Evolutionary conservation across 2,888 invertebrate species (phyloP).

Genomic region (Lottia gigantea): DNA sequence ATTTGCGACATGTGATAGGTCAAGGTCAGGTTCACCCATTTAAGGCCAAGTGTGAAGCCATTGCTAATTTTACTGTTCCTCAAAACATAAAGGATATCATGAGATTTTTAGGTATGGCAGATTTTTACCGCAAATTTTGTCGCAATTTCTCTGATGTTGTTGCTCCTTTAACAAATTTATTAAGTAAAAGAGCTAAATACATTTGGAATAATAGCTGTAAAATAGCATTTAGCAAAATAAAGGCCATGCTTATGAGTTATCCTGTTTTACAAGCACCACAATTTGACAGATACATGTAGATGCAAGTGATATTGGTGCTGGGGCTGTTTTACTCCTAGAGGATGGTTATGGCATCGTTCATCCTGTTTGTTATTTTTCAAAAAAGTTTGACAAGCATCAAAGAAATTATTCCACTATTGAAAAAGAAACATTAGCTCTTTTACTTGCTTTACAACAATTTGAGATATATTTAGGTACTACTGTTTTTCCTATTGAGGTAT

Average conservation of each 20-base stretch:
- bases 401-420: constrained; percentile 37
- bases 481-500: constrained; percentile 25
- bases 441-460: constrained; percentile 35
- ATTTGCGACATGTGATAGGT: constrained; percentile 34
- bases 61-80: constrained; percentile 27
- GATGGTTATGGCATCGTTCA: constrained; percentile 31
- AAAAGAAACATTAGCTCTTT: constrained; percentile 36
- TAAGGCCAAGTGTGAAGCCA: constrained; percentile 27
- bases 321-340: constrained; percentile 38
- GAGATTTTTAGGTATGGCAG: constrained; percentile 31
- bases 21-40: constrained; percentile 32
- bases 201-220: constrained; percentile 49
- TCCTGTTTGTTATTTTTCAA: constrained; percentile 37
- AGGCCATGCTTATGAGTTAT: constrained; percentile 28
- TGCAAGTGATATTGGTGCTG: constrained; percentile 41
- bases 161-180: constrained; percentile 22
- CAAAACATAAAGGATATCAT: constrained; percentile 28
- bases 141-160: constrained; percentile 28
- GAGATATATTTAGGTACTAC: constrained; percentile 28
- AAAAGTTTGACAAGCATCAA: constrained; percentile 35
- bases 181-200: constrained; percentile 31
- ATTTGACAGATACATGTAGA: constrained; percentile 33
- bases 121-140: constrained; percentile 33
- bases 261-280: constrained; percentile 29
- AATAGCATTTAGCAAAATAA: constrained; percentile 50